Percentiles rank a stretch among this genome's conserved stretches.
Evolutionary conservation across 2,113 vertebrate species (phyloP).

Genomic region (Pica pica): DNA sequence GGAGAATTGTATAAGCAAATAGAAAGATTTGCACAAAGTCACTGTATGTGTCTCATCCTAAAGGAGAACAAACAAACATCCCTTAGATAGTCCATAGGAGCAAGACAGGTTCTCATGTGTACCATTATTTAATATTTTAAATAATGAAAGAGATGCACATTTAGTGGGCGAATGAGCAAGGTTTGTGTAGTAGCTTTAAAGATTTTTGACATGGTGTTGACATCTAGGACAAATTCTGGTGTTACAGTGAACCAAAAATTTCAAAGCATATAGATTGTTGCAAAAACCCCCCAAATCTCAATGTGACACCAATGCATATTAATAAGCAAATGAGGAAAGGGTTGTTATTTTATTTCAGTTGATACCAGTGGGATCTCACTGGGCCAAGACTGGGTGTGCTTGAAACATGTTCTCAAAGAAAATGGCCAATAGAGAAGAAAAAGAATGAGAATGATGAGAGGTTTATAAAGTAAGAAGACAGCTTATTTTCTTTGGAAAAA

Average conservation of each 20-base stretch:
- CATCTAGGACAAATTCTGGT: neutral
- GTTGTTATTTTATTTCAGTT: neutral
- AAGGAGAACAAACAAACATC: neutral
- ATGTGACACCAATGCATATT: neutral
- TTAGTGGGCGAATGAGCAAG: neutral
- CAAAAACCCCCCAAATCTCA: neutral
- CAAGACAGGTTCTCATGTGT: neutral
- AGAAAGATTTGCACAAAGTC: neutral
- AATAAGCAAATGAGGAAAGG: neutral
- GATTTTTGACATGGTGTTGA: too few species aligned
- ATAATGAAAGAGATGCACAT: neutral
- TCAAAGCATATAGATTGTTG: neutral
- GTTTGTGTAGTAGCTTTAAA: neutral
- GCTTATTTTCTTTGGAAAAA: conserved; percentile 20
- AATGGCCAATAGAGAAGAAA: neutral
- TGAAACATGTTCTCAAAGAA: neutral
- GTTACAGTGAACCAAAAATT: neutral
- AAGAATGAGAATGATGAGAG: neutral
- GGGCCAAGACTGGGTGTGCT: neutral
- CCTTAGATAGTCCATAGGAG: neutral
- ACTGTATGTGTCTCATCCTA: neutral
- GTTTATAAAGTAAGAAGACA: neutral
- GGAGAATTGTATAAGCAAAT: neutral
- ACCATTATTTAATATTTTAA: neutral
- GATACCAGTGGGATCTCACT: neutral